Conservation (phyloP, 2,113 vertebrate genomes). For the Baryphthengus martii region DNA sequence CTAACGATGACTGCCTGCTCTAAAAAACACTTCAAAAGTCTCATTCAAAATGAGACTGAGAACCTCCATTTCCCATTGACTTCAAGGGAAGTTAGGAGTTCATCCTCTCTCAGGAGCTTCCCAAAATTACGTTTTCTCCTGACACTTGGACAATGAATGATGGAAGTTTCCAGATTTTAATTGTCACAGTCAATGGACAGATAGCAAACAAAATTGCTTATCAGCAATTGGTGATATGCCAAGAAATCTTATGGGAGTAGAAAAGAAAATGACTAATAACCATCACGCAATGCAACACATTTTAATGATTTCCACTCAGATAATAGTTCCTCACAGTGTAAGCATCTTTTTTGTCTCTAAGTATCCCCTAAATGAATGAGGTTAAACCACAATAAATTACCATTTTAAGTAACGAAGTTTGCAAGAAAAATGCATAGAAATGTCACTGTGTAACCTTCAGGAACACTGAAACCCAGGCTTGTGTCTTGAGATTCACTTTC, state of each 20-base stretch:
- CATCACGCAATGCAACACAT: not conserved
- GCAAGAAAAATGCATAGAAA: not conserved
- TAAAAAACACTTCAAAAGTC: not conserved
- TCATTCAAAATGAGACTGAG: not conserved
- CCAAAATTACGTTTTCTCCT: not conserved
- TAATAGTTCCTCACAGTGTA: not conserved
- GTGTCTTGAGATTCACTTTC: not conserved
- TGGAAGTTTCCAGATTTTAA: conserved; percentile 20
- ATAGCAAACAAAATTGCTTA: conserved; percentile 24
- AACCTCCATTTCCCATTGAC: not conserved
- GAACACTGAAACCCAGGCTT: not conserved
- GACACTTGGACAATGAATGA: not conserved
- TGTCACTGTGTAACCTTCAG: not conserved
- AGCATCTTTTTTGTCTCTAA: not conserved
- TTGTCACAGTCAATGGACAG: not conserved
- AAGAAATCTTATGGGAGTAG: not conserved
- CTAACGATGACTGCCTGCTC: not conserved
- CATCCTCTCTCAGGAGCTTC: not conserved
- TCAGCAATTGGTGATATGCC: not conserved
- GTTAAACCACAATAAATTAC: not conserved
- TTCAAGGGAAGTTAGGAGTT: not conserved
- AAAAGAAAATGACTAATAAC: not conserved
- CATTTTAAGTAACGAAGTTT: not conserved
- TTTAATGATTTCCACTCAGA: not conserved
- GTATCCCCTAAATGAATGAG: not conserved